Evolutionary conservation across 2,888 invertebrate genomes (phyloP).

Genomic region (Cylloceria caligata): DNA sequence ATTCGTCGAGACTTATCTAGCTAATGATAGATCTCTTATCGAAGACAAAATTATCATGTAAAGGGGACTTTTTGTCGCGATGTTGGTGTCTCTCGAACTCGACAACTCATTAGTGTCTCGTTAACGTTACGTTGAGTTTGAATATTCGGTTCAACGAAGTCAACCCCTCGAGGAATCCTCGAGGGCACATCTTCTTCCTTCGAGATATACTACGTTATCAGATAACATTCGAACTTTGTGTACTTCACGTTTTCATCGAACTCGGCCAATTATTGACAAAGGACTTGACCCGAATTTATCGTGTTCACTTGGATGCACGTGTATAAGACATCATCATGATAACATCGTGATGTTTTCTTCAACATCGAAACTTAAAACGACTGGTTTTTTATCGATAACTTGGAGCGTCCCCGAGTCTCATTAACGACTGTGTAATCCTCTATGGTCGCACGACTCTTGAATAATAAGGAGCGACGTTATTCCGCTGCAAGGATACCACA

Average conservation of each 20-base stretch:
- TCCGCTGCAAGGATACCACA: no score
- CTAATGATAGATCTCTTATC: constrained; percentile 27
- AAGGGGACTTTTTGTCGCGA: constrained; percentile 37
- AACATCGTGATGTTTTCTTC: background rate
- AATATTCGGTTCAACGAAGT: constrained; percentile 10
- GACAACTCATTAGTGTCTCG: constrained; percentile 47
- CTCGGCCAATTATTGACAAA: constrained; percentile 26
- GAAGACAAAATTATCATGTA: constrained; percentile 49
- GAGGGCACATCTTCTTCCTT: constrained; percentile 3
- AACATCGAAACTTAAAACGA: constrained; percentile 5
- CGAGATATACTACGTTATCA: constrained; percentile 4
- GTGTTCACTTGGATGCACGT: background rate
- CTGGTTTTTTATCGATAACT: background rate
- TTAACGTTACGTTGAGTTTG: constrained; percentile 13
- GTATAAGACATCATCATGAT: background rate
- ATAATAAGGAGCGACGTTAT: no score
- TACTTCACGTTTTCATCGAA: background rate
- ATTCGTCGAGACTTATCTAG: constrained; percentile 45
- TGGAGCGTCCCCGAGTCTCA: background rate
- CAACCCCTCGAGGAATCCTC: background rate
- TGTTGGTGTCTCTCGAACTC: constrained; percentile 4
- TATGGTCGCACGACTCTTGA: background rate
- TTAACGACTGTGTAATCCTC: background rate
- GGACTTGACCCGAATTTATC: constrained; percentile 20
- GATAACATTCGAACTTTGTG: constrained; percentile 7